Conservation (phyloP, 2,888 invertebrate species). For the Hanleya hanleyi region DNA sequence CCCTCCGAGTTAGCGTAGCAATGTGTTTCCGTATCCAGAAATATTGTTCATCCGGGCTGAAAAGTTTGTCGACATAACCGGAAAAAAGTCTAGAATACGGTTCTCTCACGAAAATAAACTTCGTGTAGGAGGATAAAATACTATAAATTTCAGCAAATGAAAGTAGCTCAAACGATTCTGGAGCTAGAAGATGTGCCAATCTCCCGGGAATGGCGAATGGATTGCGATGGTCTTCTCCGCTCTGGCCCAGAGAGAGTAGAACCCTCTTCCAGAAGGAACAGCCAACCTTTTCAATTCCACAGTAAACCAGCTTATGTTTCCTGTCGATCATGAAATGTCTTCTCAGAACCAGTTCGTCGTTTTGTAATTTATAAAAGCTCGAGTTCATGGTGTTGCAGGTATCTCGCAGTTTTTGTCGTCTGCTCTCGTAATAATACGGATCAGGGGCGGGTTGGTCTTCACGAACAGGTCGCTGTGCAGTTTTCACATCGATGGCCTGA, state of each 20-base stretch:
- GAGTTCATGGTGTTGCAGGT: too few relatives aligned
- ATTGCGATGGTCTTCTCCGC: neutral
- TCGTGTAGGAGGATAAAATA: conserved; percentile 30
- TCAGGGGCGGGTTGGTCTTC: too few relatives aligned
- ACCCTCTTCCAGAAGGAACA: conserved; percentile 53
- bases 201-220: neutral
- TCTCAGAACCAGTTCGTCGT: neutral
- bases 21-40: conserved; percentile 48
- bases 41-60: conserved; percentile 48
- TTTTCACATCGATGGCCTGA: too few relatives aligned
- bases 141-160: conserved; percentile 13
- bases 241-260: conserved; percentile 19
- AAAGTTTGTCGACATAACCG: conserved; percentile 57
- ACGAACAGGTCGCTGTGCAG: too few relatives aligned
- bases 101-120: conserved; percentile 51
- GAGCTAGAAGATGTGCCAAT: neutral
- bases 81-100: conserved; percentile 52
- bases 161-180: neutral
- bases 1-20: too few relatives aligned
- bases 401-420: too few relatives aligned
- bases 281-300: conserved; percentile 55
- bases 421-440: too few relatives aligned
- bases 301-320: conserved; percentile 34
- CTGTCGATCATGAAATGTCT: neutral
- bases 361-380: neutral